phyloP scores from a whole-genome alignment of 2,113 vertebrate genomes.

The Corvus cornix region DNA sequence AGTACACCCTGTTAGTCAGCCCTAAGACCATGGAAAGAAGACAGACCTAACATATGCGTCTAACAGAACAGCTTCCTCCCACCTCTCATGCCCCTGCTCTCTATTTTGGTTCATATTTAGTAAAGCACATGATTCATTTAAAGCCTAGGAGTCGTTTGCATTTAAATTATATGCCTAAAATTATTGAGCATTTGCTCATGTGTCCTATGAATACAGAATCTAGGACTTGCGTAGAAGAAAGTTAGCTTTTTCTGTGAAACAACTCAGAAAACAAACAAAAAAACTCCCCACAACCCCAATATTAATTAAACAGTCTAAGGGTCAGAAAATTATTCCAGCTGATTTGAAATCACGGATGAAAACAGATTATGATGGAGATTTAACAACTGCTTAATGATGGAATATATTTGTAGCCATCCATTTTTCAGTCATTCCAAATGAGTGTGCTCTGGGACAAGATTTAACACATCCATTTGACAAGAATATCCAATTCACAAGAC shows the following conservation, averaged over 20 bases:
- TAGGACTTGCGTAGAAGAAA: neutral
- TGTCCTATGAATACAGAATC: neutral
- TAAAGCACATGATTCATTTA: slow-evolving; percentile 29
- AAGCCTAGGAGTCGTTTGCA: neutral
- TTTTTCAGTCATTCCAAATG: neutral
- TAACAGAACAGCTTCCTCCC: neutral
- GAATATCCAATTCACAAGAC: neutral
- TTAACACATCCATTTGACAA: neutral
- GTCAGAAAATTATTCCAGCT: neutral
- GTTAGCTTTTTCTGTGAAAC: neutral
- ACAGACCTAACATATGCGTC: neutral
- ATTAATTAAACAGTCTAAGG: neutral
- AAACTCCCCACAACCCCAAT: neutral
- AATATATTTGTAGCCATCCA: neutral
- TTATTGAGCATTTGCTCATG: neutral
- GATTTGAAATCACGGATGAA: neutral
- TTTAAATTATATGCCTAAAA: slow-evolving; percentile 30
- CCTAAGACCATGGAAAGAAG: neutral
- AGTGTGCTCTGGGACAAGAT: neutral
- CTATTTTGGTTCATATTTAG: neutral
- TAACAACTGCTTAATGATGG: neutral
- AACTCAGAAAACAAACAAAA: neutral
- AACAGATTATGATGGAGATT: neutral
- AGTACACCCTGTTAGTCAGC: neutral
- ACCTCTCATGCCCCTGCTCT: neutral